Base-by-base conservation (phyloP, 2,797 vertebrate species). In the Phrynocephalus guinanensis region DNA sequence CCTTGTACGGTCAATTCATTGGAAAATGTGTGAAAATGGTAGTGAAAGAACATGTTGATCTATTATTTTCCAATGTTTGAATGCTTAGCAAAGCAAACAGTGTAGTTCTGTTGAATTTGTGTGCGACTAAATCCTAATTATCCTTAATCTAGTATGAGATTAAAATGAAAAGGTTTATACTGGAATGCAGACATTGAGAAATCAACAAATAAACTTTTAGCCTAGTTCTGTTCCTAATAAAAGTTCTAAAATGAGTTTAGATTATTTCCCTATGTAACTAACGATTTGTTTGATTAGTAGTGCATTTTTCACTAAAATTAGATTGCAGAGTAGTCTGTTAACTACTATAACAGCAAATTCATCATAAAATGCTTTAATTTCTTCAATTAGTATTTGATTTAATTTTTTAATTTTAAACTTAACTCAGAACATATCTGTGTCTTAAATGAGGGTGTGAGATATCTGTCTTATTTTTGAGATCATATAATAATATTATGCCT, bases 201-300 rank as follows among this genome's bases (percentile, higher is more conserved):
- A 56, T 80, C 82, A 84, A 81, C 78, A 38, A 48, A 20, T 79
- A 70, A 82, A 91, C 50, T 13, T 70, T n/a, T 20, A 33, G 11
- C 30, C 91, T 87, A 81, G 83, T 26, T 56, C 16, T 76, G 87
- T 87, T 83, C 71, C 87, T 63, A 91, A 68, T 2, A 79, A 83
- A 79, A 90, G 84, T 87, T 91, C 94, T 91, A 83, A 94, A 95
- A 88, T 83, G 80, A 75, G 18, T 38, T n/a, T 88, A 63, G 91
- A 66, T 85, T 83, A 88, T 94, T 94, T 91, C 88, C 83, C 90
- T 56, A 91, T 83, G 82, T 77, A 82, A 84, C 90, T 77, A 82
- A 84, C 90, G 30, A 83, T 84, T 85, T 72, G 81, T 83, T 89
- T 38, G 88, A 90, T 38, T 89, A 83, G 89, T 93, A 92, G 90